Base-by-base conservation (phyloP, 2,888 invertebrate genomes). In the Eupithecia pulchellata region DNA sequence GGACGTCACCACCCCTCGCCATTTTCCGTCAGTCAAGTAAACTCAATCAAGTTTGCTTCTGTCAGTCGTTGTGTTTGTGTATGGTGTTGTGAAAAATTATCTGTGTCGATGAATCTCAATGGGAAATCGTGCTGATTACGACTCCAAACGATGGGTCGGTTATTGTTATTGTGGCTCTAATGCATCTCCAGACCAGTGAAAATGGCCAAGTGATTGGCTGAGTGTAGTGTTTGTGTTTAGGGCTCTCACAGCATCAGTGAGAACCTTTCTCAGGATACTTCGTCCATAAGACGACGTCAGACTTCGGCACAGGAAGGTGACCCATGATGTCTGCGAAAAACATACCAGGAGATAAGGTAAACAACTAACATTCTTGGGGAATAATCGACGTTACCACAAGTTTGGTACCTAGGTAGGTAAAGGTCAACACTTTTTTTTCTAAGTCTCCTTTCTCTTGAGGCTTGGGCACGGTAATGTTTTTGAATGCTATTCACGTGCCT, bases 331-430 rank as follows among this genome's bases (percentile, higher is more conserved):
- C 96, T 94, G 96, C 96, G 90, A 96, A 97, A 95, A 96, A 96
- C 94, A 96, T 97, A 95, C 97, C 97, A 91, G 96, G 97, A 92
- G 97, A 97, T 95, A 97, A 97, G 97, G 97, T 97, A 93, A 91
- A 75, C 77, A 72, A 57, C 72, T 60, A 61, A 42, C 68, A 68
- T 68, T 72, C 69, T 63, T 25, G 34, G 71, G 79, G 79, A 76
- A 77, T 75, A 77, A 76, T 61, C 78, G 75, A 75, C 73, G 74
- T 80, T 80, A 77, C 77, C 25, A 78, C 78, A 81, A 76, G 75
- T 82, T 81, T 72, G 78, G n/a, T 47, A n/a, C n/a, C n/a, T n/a
- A 47, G 42, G 77, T 83, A 76, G 74, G 76, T 81, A 87, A 86
- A 91, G 90, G 90, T 90, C 90, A 60, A 60, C 58, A 90, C 82